phyloP scores from a whole-genome alignment of 2,888 invertebrate species.

The Heliconius hortense region DNA sequence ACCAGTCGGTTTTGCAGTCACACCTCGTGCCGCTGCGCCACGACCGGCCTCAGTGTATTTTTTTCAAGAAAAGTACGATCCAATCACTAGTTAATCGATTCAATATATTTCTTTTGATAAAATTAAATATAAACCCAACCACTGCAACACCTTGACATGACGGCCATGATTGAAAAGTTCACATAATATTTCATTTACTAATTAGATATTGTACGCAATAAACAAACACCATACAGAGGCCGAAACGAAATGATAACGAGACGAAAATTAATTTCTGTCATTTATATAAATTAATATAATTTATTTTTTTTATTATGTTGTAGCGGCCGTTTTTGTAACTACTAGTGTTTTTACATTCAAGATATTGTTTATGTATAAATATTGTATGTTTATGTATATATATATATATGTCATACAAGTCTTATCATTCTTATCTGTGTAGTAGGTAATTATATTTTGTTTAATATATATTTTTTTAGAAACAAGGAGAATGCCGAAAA shows the following conservation, averaged over 20 bases:
- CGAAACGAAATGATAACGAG: constrained; percentile 12
- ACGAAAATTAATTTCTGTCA: constrained; percentile 22
- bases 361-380: neutral
- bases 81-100: neutral
- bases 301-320: neutral
- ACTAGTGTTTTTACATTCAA: neutral
- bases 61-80: neutral
- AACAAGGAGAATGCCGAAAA: neutral
- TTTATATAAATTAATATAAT: constrained; percentile 14
- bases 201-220: constrained; percentile 26
- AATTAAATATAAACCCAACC: constrained; percentile 4
- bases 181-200: constrained; percentile 28
- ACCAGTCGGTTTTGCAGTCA: no score
- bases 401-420: no score
- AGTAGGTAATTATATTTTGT: neutral
- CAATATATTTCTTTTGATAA: neutral
- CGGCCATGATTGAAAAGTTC: constrained; percentile 27
- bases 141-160: constrained; percentile 24
- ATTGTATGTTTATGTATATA: no score
- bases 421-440: neutral
- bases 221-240: constrained; percentile 21
- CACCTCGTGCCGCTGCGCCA: no score
- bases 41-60: no score
- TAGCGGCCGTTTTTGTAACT: neutral
- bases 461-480: neutral